Evolutionary conservation across 2,888 invertebrate genomes (phyloP), one percentile per base, ranked within the genome.

Genomic region (Epicampocera succincta): DNA sequence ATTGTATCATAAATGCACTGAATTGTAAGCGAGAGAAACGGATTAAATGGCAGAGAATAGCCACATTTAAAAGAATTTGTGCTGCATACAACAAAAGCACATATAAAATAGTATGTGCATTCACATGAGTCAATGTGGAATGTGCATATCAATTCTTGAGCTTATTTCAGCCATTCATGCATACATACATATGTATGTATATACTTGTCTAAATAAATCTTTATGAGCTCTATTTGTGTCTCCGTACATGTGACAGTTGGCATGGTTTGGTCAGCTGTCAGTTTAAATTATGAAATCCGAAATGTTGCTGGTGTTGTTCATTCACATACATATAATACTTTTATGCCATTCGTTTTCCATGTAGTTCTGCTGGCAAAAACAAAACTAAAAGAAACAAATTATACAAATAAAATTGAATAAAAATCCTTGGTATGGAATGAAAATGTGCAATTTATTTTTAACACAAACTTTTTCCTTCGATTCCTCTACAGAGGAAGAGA

Each of bases 211-310:
- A 61, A 33, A 33, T 33, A 40, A 11, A 54, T 25, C 13, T 52
- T 15, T 12, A 1, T 21, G 19, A 17, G 15, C 44, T 52, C 19
- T 11, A 63, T 73, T 4, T 68, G n/a, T 58, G 12, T 52, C 21
- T 44, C 13, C 21, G 25, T n/a, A 54, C 19, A 40, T 25, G 12
- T 76, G 44, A 44, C 61, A 73, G 46, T 79, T 68, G 46, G 21
- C n/a, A 72, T 68, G 52, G 76, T 75, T 80, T 60, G 61, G 73
- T 69, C 73, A 73, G 63, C 63, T 81, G 81, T 81, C 81, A 77
- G 58, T 46, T 63, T 77, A 46, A 77, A 73, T 81, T 77, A 81
- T 73, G 68, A 73, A 73, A 58, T 65, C 50, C 29, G 33, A 68
- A 69, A 52, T 54, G 19, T 33, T 19, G 50, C 52, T 52, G 25